Evolutionary conservation across 2,797 vertebrate species (phyloP), one percentile per base, ranked within the genome.

Genomic region (Neosilurus hyrtlii): DNA sequence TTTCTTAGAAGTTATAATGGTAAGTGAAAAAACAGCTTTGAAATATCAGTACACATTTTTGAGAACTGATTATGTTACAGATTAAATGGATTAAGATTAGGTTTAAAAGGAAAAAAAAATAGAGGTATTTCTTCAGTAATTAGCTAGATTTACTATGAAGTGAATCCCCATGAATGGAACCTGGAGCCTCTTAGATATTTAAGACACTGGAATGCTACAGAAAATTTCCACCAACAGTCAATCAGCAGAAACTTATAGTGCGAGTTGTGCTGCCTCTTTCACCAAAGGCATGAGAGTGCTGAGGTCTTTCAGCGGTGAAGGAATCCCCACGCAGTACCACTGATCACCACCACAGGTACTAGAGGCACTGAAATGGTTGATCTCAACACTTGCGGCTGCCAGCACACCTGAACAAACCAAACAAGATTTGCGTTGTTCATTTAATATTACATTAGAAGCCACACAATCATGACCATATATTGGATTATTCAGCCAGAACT

Each of bases 351-450:
- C 81, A 16, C 88, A 84, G 0, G 72, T 86, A 73, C 86, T 49
- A 0, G 97, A 96, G 88, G 93, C 92, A 84, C 95, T 96, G 89
- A 96, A 97, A 18, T 93, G 96, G 89, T 96, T 91, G 9, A 98
- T 93, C 89, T 94, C 94, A 59, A 94, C 86, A 6, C 93, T 93
- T 0, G 88, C 92, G 65, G 93, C 89, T 79, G 91, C 92, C 91
- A 98, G 90, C 61, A 95, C 89, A 72, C 94, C 97, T 98, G 90
- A 63, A 57, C 51, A 82, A 86, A 20, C 18, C 8, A 75, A 26
- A 84, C 11, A 11, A 83, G 51, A 75, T 62, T 62, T 72, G 35
- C 7, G 26, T 30, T 81, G 35, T 9, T 43, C 16, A 63, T 26
- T 18, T 65, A 11, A 43, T 15, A 49, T 63, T 26, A 65, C 9